phyloP scores from a whole-genome alignment of 92 coral and sea anemone genomes.

The Paramuricea clavata region DNA sequence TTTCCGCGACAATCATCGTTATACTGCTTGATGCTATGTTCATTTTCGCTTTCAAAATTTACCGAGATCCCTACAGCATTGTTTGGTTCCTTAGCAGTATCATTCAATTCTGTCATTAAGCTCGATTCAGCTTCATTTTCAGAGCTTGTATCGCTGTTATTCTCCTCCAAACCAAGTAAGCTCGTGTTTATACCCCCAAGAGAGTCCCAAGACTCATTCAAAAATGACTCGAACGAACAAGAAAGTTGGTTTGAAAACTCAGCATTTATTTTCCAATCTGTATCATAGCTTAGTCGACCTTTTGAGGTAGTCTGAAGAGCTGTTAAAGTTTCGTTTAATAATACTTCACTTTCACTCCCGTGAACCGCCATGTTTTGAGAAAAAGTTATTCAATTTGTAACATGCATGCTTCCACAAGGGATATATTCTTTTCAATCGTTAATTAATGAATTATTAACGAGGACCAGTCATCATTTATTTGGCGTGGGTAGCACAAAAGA shows the following conservation, averaged over 20 bases:
- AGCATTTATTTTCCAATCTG: constrained; percentile 68
- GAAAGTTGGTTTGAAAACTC: constrained; percentile 68
- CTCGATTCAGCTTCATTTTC: background rate
- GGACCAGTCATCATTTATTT: no score
- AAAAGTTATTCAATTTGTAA: no score
- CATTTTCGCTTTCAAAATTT: constrained; percentile 10
- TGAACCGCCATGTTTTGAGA: constrained; percentile 17
- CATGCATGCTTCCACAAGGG: background rate
- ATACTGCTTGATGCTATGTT: constrained; percentile 19
- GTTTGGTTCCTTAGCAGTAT: background rate
- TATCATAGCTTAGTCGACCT: constrained; percentile 77
- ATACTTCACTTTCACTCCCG: background rate
- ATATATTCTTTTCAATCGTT: background rate
- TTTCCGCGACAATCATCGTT: constrained; percentile 60
- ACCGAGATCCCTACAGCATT: background rate
- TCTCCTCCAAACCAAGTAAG: constrained; percentile 7
- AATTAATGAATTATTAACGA: no score
- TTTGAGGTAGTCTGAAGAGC: constrained; percentile 75
- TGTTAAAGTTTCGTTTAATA: constrained; percentile 6
- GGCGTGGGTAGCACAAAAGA: no score
- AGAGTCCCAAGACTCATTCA: background rate
- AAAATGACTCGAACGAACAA: constrained; percentile 49
- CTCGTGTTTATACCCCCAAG: background rate
- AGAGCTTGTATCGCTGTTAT: background rate
- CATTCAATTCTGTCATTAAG: background rate